Percentiles rank a stretch among this genome's conserved stretches.
These are phyloP conservation scores for Ips nitidus DNA, from an alignment of 1,140 invertebrate genomes.

Conservation along the genomic window DNA sequence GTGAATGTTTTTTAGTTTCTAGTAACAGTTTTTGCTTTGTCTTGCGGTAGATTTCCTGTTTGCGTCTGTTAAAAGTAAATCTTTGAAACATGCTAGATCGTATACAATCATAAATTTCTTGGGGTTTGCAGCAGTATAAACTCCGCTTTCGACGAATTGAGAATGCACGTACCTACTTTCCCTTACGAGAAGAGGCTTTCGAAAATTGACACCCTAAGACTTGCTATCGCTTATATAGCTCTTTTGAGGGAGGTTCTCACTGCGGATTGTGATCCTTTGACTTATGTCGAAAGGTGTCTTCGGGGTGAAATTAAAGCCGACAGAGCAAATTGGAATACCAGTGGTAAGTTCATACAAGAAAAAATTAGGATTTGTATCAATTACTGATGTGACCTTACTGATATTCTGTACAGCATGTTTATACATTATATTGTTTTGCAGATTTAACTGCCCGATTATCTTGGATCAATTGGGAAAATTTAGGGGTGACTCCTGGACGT, in stretches of 20 bases:
- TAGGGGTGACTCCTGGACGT: conserved; percentile 88
- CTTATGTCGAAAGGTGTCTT: conserved; percentile 90
- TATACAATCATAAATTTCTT: conserved; percentile 19
- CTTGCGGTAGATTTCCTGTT: neutral
- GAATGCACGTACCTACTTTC: conserved; percentile 96
- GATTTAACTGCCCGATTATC: conserved; percentile 95
- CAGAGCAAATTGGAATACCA: conserved; percentile 92
- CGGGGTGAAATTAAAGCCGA: conserved; percentile 85
- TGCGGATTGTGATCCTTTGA: conserved; percentile 88
- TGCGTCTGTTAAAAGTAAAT: too few relatives aligned
- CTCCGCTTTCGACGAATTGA: conserved; percentile 94
- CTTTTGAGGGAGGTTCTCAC: conserved; percentile 86
- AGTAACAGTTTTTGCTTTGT: neutral
- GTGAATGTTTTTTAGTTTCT: neutral
- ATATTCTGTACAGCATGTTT: neutral
- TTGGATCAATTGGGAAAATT: conserved; percentile 99
- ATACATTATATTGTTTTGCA: conserved; percentile 54
- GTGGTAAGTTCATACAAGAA: conserved; percentile 66
- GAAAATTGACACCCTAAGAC: conserved; percentile 94
- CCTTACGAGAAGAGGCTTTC: conserved; percentile 97
- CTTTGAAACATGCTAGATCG: too few relatives aligned
- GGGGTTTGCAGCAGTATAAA: conserved; percentile 90
- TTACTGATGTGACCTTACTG: conserved; percentile 10
- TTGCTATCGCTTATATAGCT: conserved; percentile 97
- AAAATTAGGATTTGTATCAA: neutral